Conservation (phyloP, 2,113 vertebrate species). For the Colistium nudipinnis region DNA sequence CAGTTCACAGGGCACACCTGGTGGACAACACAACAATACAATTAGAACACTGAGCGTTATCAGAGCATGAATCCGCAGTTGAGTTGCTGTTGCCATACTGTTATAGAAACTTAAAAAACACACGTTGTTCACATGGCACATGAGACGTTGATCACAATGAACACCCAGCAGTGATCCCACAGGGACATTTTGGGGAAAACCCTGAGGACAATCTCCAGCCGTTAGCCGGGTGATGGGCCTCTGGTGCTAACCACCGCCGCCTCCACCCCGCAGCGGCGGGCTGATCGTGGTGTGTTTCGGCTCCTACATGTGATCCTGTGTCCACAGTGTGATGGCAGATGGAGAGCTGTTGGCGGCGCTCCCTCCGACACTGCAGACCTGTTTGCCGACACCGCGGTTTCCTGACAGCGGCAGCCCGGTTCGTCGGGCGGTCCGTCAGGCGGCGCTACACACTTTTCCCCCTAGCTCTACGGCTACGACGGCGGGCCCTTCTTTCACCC, state of each 20-base stretch:
- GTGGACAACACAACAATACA: background rate
- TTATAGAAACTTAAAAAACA: too few relatives aligned
- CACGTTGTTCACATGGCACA: too few relatives aligned
- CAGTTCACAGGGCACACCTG: slow-evolving; percentile 32
- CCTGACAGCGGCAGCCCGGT: slow-evolving; percentile 73
- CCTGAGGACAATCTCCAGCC: background rate
- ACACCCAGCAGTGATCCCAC: background rate
- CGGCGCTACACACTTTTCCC: slow-evolving; percentile 86
- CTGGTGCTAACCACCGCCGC: background rate
- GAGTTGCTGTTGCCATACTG: too few relatives aligned
- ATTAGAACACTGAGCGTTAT: background rate
- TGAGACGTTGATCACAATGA: too few relatives aligned
- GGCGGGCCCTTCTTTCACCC: slow-evolving; percentile 79
- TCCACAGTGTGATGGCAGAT: slow-evolving; percentile 69
- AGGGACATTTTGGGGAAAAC: background rate
- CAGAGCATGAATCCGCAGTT: background rate
- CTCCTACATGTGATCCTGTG: slow-evolving; percentile 16
- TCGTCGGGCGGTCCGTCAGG: slow-evolving; percentile 83
- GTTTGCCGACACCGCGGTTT: slow-evolving; percentile 78
- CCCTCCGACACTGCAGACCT: slow-evolving; percentile 69
- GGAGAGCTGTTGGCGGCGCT: slow-evolving; percentile 85
- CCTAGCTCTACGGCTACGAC: slow-evolving; percentile 74
- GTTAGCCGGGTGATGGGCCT: slow-evolving; percentile 29
- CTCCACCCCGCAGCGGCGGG: background rate
- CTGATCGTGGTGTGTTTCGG: background rate